Evolutionary conservation across 2,888 invertebrate species (phyloP), one percentile per base, ranked within the genome.

Genomic region (Drosophila lacicola): DNA sequence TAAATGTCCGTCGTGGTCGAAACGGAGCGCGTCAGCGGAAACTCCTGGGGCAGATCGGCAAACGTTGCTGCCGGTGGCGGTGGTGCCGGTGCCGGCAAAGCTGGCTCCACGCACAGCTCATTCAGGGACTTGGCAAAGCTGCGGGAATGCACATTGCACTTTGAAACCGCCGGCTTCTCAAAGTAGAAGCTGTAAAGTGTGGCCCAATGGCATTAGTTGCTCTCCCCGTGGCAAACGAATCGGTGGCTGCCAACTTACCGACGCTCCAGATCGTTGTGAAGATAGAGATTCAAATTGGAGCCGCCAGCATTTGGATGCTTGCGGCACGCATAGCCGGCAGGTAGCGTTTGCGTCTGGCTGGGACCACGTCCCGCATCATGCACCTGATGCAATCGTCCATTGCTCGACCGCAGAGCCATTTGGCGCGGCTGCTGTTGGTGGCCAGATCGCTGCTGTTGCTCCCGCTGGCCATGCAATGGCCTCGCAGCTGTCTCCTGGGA

Each of bases 1-100:
- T 82, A 92, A 54, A 92, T 91, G 37, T 92, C 92, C 6, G 92
- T 92, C 41, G 92, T 88, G 21, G 92, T 92, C 46, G 92, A 92
- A 17, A 92, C 90, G 69, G 92, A 92, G 17, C 92, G 91, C 14
- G 92, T 92, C 44, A 92, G 74, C 4, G 92, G 92, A 71, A 89
- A 91, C 70, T 90, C 91, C 44, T 90, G 89, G 3, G 90, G 90
- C 63, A 90, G 62, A 57, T 92, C 90, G 34, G 82, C 86, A 44
- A 85, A 89, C 3, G 55, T 78, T 0, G 74, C 66, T 1, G 70
- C 75, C 8, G 69, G 58, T n/a, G 80, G 75, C 4, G 82, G 75
- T 5, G 79, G 72, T 9, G 75, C 73, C 34, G 78, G 47, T 34
- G 73, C 42, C 2, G 74, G 53, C 11, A 86, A 78, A 10, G 87